Conservation (phyloP, 2,888 invertebrate genomes). For the Leucania comma region DNA sequence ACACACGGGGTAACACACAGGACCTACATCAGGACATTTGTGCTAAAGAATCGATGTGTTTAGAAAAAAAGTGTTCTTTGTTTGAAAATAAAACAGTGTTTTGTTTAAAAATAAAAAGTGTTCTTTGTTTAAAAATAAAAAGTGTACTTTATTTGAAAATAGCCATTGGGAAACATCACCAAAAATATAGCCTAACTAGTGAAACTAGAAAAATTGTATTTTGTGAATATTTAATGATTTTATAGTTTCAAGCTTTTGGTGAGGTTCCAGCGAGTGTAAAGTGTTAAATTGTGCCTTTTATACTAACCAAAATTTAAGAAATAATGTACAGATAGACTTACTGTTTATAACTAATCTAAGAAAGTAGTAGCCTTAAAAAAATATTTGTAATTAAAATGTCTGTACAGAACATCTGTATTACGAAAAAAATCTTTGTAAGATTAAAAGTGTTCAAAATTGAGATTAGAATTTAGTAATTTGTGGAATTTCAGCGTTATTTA, state of each 20-base stretch:
- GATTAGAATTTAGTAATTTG: conserved; percentile 9
- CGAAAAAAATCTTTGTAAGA: neutral
- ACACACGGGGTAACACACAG: conserved; percentile 79
- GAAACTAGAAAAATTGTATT: neutral
- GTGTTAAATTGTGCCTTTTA: conserved; percentile 12
- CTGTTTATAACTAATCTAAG: conserved; percentile 17
- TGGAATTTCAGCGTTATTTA: conserved; percentile 26
- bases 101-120: conserved; percentile 6
- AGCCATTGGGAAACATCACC: neutral
- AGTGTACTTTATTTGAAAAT: neutral
- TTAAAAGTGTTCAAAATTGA: neutral
- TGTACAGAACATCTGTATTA: neutral
- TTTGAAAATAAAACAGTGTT: conserved; percentile 4
- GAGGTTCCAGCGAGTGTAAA: conserved; percentile 2
- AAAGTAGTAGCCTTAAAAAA: conserved; percentile 7
- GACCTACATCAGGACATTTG: conserved; percentile 81
- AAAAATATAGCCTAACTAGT: neutral
- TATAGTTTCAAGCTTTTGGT: conserved; percentile 2
- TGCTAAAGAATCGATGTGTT: conserved; percentile 77
- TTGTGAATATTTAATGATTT: neutral
- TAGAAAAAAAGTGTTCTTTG: conserved; percentile 3
- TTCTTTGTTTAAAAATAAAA: neutral
- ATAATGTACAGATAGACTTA: conserved; percentile 19
- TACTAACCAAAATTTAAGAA: too few relatives aligned
- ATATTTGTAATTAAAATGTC: conserved; percentile 18